phyloP scores from a whole-genome alignment of 2,888 invertebrate genomes.

The Blera fallax region DNA sequence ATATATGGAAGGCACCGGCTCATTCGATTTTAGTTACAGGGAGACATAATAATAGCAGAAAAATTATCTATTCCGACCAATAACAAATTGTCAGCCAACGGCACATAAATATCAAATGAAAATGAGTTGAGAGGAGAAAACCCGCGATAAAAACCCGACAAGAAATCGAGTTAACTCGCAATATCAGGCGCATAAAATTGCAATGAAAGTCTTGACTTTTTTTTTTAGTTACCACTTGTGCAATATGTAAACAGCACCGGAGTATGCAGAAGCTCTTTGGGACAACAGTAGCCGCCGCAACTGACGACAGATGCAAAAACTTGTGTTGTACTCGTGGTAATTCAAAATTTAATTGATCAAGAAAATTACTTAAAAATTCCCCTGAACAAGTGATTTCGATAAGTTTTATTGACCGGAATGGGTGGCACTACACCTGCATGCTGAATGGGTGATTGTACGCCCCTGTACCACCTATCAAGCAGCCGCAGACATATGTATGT shows the following conservation, averaged over 20 bases:
- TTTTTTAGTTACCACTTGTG: background rate
- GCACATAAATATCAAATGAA: conserved; percentile 54
- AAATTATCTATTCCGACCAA: conserved; percentile 63
- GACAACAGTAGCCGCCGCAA: background rate
- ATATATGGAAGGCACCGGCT: conserved; percentile 55
- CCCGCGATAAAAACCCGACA: conserved; percentile 30
- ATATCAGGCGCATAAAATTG: conserved; percentile 25
- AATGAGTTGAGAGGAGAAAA: conserved; percentile 24
- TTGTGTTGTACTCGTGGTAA: conserved; percentile 43
- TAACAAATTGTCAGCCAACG: conserved; percentile 62
- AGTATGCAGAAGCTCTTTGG: background rate
- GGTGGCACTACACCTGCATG: conserved; percentile 18
- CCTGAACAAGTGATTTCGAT: conserved; percentile 34
- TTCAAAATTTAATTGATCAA: conserved; percentile 61
- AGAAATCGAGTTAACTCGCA: conserved; percentile 30
- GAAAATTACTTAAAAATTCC: conserved; percentile 40
- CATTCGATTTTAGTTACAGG: conserved; percentile 37
- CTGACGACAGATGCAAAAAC: conserved; percentile 33
- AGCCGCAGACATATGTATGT: too few species aligned
- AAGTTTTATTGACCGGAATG: conserved; percentile 49
- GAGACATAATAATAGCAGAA: conserved; percentile 38
- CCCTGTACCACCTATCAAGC: background rate
- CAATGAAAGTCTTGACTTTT: conserved; percentile 19
- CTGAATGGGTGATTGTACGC: conserved; percentile 15
- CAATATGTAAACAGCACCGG: background rate